phyloP scores from a whole-genome alignment of 2,113 vertebrate genomes.

The Pseudonaja textilis region DNA sequence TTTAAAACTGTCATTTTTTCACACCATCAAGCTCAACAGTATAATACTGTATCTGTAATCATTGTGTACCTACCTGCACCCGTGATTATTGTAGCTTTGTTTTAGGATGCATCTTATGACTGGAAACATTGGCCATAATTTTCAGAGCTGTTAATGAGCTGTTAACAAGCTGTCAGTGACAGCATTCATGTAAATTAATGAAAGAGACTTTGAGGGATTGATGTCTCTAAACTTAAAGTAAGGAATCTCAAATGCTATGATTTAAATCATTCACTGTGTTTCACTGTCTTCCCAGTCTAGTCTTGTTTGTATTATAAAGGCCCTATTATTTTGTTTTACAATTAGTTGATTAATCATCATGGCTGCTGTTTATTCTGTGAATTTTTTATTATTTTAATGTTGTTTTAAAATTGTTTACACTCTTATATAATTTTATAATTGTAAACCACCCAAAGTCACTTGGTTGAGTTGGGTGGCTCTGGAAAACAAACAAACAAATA shows the following conservation, averaged over 20 bases:
- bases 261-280: constrained; percentile 48
- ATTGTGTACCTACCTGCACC: not conserved
- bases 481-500: not conserved
- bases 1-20: not conserved
- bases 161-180: constrained; percentile 77
- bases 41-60: not conserved
- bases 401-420: not conserved
- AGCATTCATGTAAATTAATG: constrained; percentile 65
- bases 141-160: constrained; percentile 71
- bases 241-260: constrained; percentile 51
- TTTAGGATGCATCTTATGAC: constrained; percentile 44
- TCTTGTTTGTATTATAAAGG: constrained; percentile 20
- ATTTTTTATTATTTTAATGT: not conserved
- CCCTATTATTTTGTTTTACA: not conserved
- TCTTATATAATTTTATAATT: not conserved
- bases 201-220: constrained; percentile 65
- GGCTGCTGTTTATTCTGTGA: not conserved
- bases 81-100: not conserved
- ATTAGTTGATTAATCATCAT: not conserved
- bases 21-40: not conserved
- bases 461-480: not conserved
- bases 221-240: constrained; percentile 58
- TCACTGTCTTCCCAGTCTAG: constrained; percentile 22
- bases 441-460: not conserved
- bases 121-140: constrained; percentile 52